These are phyloP conservation scores for Magallana gigas DNA, from an alignment of 1,140 invertebrate genomes.

Conservation along the genomic window DNA sequence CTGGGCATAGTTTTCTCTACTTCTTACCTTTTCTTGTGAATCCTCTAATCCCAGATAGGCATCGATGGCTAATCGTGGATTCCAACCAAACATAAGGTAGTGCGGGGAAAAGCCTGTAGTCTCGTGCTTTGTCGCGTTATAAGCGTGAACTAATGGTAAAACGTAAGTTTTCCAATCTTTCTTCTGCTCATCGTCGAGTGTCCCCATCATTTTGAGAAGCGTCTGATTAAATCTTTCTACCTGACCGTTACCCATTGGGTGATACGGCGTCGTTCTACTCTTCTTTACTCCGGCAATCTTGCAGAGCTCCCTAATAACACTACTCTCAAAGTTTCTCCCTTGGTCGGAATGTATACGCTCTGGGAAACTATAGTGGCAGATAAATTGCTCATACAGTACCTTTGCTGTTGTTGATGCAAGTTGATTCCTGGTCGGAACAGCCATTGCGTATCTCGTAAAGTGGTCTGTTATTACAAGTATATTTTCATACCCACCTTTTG, in stretches of 20 bases:
- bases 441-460: too few relatives aligned
- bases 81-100: constrained; percentile 52
- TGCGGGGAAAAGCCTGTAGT: constrained; percentile 40
- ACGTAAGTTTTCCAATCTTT: too few relatives aligned
- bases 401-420: too few relatives aligned
- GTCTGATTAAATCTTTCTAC: neutral
- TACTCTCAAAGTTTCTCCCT: constrained; percentile 30
- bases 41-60: constrained; percentile 44
- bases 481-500: constrained; percentile 39
- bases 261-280: constrained; percentile 29
- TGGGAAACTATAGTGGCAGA: constrained; percentile 35
- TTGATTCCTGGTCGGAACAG: too few relatives aligned
- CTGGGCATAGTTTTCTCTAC: neutral
- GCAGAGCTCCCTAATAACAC: constrained; percentile 18
- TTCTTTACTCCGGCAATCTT: constrained; percentile 36
- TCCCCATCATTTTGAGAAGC: too few relatives aligned
- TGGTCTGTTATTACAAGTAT: neutral
- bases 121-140: constrained; percentile 38
- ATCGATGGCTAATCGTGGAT: constrained; percentile 42
- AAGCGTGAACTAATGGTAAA: too few relatives aligned
- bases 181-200: too few relatives aligned
- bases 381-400: too few relatives aligned
- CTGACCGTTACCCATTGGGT: constrained; percentile 11
- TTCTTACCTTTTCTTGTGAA: neutral
- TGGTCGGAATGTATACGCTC: constrained; percentile 30